Evolutionary conservation across 2,113 vertebrate species (phyloP).

Genomic region (Urocolius indicus): DNA sequence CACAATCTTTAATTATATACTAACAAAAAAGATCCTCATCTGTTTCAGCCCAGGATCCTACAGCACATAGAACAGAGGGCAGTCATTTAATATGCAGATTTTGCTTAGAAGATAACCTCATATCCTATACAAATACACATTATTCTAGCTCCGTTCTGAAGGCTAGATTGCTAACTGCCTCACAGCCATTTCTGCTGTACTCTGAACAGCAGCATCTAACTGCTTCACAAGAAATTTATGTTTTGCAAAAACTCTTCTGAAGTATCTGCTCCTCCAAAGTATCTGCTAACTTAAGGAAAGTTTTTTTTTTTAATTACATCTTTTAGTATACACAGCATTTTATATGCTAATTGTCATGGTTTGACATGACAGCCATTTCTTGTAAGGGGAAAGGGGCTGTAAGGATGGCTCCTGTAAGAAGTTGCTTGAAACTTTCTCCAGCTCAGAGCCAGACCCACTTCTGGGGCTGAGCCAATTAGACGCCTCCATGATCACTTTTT

Average conservation of each 20-base stretch:
- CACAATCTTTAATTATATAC: not conserved
- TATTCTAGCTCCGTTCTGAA: not conserved
- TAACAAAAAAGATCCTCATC: not conserved
- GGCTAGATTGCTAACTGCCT: not conserved
- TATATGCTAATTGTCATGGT: not conserved
- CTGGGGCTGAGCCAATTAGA: too few relatives aligned
- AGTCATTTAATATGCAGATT: not conserved
- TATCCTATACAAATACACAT: not conserved
- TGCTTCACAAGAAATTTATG: not conserved
- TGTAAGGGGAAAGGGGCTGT: too few relatives aligned
- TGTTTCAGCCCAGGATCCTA: not conserved
- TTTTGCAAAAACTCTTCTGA: not conserved
- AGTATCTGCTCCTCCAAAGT: not conserved
- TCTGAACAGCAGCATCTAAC: not conserved
- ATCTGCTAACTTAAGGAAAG: not conserved
- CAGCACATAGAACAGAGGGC: not conserved
- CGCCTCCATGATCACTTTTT: too few relatives aligned
- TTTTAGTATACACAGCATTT: not conserved
- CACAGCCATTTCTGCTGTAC: not conserved
- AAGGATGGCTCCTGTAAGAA: too few relatives aligned
- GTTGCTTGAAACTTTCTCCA: too few relatives aligned
- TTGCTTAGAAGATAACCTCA: not conserved
- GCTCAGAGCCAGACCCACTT: too few relatives aligned
- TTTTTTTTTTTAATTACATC: too few relatives aligned
- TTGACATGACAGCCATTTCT: too few relatives aligned